phyloP scores from a whole-genome alignment of 2,888 invertebrate genomes.

The Philonicus albiceps region DNA sequence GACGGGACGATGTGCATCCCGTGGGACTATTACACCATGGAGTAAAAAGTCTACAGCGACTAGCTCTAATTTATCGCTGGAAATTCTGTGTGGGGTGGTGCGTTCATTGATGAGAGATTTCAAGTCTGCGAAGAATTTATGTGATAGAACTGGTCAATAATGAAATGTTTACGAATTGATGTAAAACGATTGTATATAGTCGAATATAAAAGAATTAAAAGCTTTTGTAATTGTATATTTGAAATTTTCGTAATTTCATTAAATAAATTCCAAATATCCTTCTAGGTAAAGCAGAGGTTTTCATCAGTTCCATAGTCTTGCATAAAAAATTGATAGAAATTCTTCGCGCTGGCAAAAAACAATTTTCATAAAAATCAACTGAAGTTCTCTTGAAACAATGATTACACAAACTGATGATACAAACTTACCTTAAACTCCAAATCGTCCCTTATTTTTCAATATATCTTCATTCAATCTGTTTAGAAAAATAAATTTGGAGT shows the following conservation, averaged over 20 bases:
- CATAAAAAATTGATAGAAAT: too few relatives aligned
- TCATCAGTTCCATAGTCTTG: too few relatives aligned
- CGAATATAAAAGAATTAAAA: neutral
- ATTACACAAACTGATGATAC: too few relatives aligned
- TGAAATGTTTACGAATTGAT: neutral
- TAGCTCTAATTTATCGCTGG: too few relatives aligned
- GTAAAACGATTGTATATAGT: neutral
- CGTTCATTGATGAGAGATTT: neutral
- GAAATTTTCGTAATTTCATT: neutral
- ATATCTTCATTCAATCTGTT: neutral
- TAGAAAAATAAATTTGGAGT: neutral
- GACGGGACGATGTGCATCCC: slow-evolving; percentile 93
- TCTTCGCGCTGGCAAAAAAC: too few relatives aligned
- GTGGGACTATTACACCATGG: slow-evolving; percentile 79
- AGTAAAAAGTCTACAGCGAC: neutral
- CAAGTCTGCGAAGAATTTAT: neutral
- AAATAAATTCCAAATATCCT: neutral
- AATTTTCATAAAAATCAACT: too few relatives aligned
- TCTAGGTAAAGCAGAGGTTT: too few relatives aligned
- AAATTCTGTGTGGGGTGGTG: neutral
- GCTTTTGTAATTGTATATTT: neutral
- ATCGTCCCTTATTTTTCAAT: too few relatives aligned
- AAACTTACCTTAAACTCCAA: too few relatives aligned
- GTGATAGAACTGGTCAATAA: neutral
- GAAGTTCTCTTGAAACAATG: too few relatives aligned